A percentile compares a stretch with the other conserved stretches of the same genome.
Conservation (phyloP, 1,140 invertebrate species). For the Pachypeltis micranthus region DNA sequence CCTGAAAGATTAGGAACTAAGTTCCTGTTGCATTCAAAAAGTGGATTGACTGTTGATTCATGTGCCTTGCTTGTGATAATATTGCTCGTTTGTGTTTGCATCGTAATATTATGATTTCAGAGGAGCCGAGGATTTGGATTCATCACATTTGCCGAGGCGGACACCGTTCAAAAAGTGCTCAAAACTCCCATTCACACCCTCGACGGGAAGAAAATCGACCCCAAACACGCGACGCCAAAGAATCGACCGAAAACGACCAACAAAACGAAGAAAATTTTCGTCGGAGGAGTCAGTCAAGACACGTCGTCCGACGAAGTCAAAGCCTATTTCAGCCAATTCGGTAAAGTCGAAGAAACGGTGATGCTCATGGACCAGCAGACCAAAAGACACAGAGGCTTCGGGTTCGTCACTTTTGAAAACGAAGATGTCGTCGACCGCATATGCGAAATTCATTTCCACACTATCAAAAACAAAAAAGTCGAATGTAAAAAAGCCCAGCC, state of each 20-base stretch:
- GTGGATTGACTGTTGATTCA: too few species aligned
- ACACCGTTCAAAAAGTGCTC: slow-evolving; percentile 78
- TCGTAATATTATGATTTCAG: slow-evolving; percentile 52
- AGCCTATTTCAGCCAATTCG: slow-evolving; percentile 82
- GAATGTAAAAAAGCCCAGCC: slow-evolving; percentile 88
- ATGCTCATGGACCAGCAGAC: slow-evolving; percentile 93
- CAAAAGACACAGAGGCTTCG: slow-evolving; percentile 78
- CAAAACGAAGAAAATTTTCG: slow-evolving; percentile 85
- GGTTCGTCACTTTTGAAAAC: slow-evolving; percentile 84
- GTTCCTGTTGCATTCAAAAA: too few species aligned
- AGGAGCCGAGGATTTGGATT: slow-evolving; percentile 86
- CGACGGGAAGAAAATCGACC: slow-evolving; percentile 89
- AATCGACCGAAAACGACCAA: slow-evolving; percentile 72
- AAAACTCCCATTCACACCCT: slow-evolving; percentile 81
- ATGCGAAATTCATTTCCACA: slow-evolving; percentile 86
- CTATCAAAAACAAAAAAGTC: slow-evolving; percentile 86
- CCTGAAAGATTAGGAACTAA: too few species aligned
- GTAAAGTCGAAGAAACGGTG: slow-evolving; percentile 81
- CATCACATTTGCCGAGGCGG: slow-evolving; percentile 81
- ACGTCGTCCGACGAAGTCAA: slow-evolving; percentile 83
- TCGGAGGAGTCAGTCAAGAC: slow-evolving; percentile 82
- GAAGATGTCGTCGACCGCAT: slow-evolving; percentile 83
- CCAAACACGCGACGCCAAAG: slow-evolving; percentile 84
- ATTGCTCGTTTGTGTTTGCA: too few species aligned
- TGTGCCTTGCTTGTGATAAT: too few species aligned